Base-by-base conservation (phyloP, 2,797 vertebrate genomes). In the Huso huso region DNA sequence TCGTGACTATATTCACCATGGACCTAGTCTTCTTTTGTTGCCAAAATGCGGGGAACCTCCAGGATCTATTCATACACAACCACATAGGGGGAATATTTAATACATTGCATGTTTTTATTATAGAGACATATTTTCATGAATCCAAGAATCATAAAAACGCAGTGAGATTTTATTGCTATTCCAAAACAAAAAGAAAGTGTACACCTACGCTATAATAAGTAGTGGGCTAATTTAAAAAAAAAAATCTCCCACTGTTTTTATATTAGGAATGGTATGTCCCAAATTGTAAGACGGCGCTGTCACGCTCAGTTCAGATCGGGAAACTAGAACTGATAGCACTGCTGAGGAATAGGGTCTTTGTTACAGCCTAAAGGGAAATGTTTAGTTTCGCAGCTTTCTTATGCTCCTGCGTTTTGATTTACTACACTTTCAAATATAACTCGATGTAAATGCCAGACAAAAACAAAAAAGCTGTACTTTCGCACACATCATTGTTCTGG, bases 251-350 rank as follows among this genome's bases (percentile, higher is more conserved):
- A 37, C 37, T 37, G 37, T 4, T 37, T 37, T 37, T 37, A 4
- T 37, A 37, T 37, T 48, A 3, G 1, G 51, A 6, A 63, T 91
- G 88, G 89, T 88, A 86, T 78, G 51, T 76, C 82, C 89, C 82
- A 73, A 74, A 81, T 76, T 76, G 81, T 78, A 80, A 79, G 70
- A 80, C 78, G 66, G 75, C 69, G 78, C 79, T 79, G 81, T 72
- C 69, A 48, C 72, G 23, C 71, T 52, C 10, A 6, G 65, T 67
- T 70, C 61, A 60, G 57, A 73, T 70, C 52, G 67, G 10, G 66
- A 66, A 66, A 67, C 15, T 18, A 51, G 63, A 61, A 51, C 8
- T 23, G 60, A 18, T 23, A 49, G 3, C 37, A 5, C 4, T 37
- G 61, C 23, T 49, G 50, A 48, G 37, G 64, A 12, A 6, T 37